These are phyloP conservation scores for Leucozona laternaria DNA, from an alignment of 2,888 invertebrate genomes.

Conservation along the genomic window DNA sequence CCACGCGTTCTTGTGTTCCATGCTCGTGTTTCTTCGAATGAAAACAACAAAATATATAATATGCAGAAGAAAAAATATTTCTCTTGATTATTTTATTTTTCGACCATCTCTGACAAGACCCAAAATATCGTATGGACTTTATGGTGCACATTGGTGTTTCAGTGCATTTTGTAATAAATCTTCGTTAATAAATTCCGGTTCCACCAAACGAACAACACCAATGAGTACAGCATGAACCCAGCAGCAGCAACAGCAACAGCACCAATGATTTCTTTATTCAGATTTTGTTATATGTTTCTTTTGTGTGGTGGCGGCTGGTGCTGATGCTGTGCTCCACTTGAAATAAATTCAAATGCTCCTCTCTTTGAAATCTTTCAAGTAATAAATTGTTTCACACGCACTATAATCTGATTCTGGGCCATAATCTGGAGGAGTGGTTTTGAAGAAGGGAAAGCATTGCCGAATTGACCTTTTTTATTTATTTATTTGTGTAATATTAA, in stretches of 20 bases:
- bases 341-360: slow-evolving; percentile 52
- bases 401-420: slow-evolving; percentile 58
- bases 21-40: not conserved
- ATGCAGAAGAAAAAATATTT: slow-evolving; percentile 45
- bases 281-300: slow-evolving; percentile 15
- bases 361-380: slow-evolving; percentile 39
- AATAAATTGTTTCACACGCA: slow-evolving; percentile 71
- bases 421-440: slow-evolving; percentile 23
- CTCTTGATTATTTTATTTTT: not conserved
- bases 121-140: not conserved
- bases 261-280: slow-evolving; percentile 53
- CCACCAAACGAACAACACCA: slow-evolving; percentile 20
- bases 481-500: not conserved
- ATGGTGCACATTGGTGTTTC: slow-evolving; percentile 33
- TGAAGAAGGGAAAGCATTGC: slow-evolving; percentile 12
- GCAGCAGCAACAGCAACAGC: slow-evolving; percentile 5
- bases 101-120: slow-evolving; percentile 19
- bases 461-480: slow-evolving; percentile 55
- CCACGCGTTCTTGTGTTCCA: slow-evolving; percentile 39
- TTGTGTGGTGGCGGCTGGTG: slow-evolving; percentile 43
- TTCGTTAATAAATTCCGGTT: slow-evolving; percentile 72
- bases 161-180: slow-evolving; percentile 60
- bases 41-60: not conserved
- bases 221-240: slow-evolving; percentile 28
- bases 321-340: slow-evolving; percentile 46